Conservation (phyloP, 2,113 vertebrate genomes). For the Neolamprologus devosi region DNA sequence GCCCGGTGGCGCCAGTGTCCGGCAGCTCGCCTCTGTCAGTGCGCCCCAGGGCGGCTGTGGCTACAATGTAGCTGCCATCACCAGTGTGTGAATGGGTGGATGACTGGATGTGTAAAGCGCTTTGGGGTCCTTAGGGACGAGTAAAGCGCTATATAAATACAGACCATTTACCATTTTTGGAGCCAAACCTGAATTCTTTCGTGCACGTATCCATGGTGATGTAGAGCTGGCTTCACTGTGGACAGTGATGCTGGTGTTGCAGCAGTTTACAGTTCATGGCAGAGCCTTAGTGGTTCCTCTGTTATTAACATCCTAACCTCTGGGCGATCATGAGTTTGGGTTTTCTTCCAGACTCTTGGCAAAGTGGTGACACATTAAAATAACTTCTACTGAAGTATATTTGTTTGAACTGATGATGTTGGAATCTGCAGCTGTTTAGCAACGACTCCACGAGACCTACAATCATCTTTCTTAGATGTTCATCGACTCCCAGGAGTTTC, state of each 20-base stretch:
- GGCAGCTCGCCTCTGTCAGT: too few relatives aligned
- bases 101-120: rapidly evolving
- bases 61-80: too few relatives aligned
- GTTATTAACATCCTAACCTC: neutral
- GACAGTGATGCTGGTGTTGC: neutral
- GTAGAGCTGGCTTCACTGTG: neutral
- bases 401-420: neutral
- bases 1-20: too few relatives aligned
- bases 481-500: rapidly evolving
- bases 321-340: neutral
- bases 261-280: neutral
- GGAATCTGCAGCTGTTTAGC: neutral
- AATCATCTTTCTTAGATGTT: neutral
- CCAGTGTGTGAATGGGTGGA: rapidly evolving
- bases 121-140: rapidly evolving
- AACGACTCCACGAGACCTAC: rapidly evolving
- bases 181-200: rapidly evolving
- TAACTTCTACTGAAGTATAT: neutral
- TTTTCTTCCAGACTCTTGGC: neutral
- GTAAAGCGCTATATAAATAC: rapidly evolving
- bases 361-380: neutral
- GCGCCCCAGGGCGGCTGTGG: too few relatives aligned
- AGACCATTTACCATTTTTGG: neutral
- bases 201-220: rapidly evolving
- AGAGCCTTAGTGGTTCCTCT: neutral